A percentile compares a stretch with the other conserved stretches of the same genome.
These are phyloP conservation scores for Diloba caeruleocephala DNA, from an alignment of 2,888 invertebrate genomes.

Conservation along the genomic window DNA sequence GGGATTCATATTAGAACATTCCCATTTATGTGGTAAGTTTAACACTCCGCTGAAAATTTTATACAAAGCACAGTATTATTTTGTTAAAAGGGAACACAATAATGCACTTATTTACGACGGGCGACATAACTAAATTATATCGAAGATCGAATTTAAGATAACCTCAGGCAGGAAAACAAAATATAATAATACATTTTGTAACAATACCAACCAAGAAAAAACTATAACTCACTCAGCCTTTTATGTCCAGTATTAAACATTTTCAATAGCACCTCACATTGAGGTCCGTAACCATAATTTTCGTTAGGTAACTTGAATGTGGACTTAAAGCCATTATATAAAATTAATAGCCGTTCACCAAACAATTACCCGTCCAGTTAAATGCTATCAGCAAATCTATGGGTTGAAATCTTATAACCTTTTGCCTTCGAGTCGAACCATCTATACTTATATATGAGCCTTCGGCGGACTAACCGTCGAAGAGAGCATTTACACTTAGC, in stretches of 20 bases:
- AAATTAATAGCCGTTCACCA: conserved; percentile 84
- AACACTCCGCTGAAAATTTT: too few relatives aligned
- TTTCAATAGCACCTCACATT: conserved; percentile 75
- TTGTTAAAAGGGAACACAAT: not conserved
- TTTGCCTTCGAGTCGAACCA: conserved; percentile 82
- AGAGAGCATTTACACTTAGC: conserved; percentile 61
- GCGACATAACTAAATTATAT: conserved; percentile 5
- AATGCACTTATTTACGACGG: conserved; percentile 1
- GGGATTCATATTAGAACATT: too few relatives aligned
- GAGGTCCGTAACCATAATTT: conserved; percentile 73
- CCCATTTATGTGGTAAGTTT: too few relatives aligned
- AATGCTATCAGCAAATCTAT: conserved; percentile 86
- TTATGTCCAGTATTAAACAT: conserved; percentile 68
- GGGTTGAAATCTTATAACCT: conserved; percentile 86
- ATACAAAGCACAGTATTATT: too few relatives aligned
- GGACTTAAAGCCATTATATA: conserved; percentile 80
- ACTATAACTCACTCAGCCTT: conserved; percentile 65
- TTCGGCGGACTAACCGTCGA: conserved; percentile 51
- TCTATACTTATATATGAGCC: conserved; percentile 56
- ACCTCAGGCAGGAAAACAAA: conserved; percentile 40
- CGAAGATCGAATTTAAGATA: conserved; percentile 31
- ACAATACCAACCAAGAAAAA: conserved; percentile 57
- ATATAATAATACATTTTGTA: conserved; percentile 47
- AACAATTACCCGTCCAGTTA: conserved; percentile 85
- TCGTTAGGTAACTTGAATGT: conserved; percentile 79